Evolutionary conservation across 2,888 invertebrate species (phyloP).

Genomic region (Drosophila putrida): DNA sequence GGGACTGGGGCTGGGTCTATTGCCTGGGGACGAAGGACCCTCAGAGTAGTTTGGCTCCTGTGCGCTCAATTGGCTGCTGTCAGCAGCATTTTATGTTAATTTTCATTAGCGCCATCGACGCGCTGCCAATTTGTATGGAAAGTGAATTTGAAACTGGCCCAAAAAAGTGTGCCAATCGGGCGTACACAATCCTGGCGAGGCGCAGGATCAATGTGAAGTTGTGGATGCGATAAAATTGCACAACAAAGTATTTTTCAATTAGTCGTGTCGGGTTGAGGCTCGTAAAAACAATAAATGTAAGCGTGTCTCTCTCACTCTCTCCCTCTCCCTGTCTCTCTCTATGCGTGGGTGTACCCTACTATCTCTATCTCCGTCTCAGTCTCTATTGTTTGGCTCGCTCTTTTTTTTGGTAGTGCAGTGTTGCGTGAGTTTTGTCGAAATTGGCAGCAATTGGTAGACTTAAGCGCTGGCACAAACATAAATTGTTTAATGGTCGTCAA

Average conservation of each 20-base stretch:
- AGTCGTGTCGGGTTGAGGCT: slow-evolving; percentile 62
- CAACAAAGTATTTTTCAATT: slow-evolving; percentile 81
- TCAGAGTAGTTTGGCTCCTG: slow-evolving; percentile 46
- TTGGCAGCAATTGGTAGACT: slow-evolving; percentile 68
- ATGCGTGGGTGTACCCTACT: slow-evolving; percentile 2
- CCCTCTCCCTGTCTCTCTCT: not conserved
- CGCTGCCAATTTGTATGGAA: slow-evolving; percentile 80
- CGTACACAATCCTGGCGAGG: slow-evolving; percentile 15
- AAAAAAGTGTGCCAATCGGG: slow-evolving; percentile 60
- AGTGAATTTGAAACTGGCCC: slow-evolving; percentile 74
- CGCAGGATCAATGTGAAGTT: slow-evolving; percentile 44
- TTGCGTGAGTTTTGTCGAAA: slow-evolving; percentile 63
- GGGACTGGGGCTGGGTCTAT: not conserved
- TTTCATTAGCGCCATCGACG: slow-evolving; percentile 78
- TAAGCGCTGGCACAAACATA: slow-evolving; percentile 68
- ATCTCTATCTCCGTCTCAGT: slow-evolving; percentile 3
- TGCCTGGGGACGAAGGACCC: slow-evolving; percentile 12
- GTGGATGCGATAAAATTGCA: slow-evolving; percentile 63
- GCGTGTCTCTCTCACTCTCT: slow-evolving; percentile 29
- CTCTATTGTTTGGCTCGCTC: not conserved
- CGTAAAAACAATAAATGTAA: slow-evolving; percentile 78
- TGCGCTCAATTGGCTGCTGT: slow-evolving; percentile 80
- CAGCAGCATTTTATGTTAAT: slow-evolving; percentile 81
- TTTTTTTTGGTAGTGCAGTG: slow-evolving; percentile 36
- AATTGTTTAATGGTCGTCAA: slow-evolving; percentile 73